Percentiles rank a stretch among this genome's conserved stretches.
Evolutionary conservation across 2,888 invertebrate species (phyloP).

Genomic region (Papilio demoleus): DNA sequence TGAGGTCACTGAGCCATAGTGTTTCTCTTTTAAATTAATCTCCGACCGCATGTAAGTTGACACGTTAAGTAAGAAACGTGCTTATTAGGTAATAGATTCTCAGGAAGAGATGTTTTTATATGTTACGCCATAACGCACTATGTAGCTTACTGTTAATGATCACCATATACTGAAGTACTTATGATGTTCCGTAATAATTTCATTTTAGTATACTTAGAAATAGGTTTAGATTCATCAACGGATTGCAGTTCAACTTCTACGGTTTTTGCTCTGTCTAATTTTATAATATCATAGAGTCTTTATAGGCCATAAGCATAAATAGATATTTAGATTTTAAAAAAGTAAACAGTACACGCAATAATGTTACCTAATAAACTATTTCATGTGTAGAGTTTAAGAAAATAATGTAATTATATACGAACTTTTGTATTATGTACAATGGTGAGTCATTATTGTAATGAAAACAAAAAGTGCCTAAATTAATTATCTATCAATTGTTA

Average conservation of each 20-base stretch:
- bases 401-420: not conserved
- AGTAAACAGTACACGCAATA: too few relatives aligned
- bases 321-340: too few relatives aligned
- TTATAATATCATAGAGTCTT: too few relatives aligned
- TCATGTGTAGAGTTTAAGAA: too few relatives aligned
- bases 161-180: slow-evolving; percentile 8
- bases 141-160: slow-evolving; percentile 13
- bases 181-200: slow-evolving; percentile 1
- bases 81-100: slow-evolving; percentile 33
- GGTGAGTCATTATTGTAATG: slow-evolving; percentile 53
- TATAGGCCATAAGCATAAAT: too few relatives aligned
- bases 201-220: not conserved
- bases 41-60: slow-evolving; percentile 10
- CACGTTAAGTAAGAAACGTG: slow-evolving; percentile 17
- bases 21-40: slow-evolving; percentile 2
- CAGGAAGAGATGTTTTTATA: slow-evolving; percentile 35
- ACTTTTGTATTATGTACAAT: slow-evolving; percentile 37
- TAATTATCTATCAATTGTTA: slow-evolving; percentile 67
- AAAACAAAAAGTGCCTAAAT: slow-evolving; percentile 64
- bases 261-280: not conserved
- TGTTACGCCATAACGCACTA: slow-evolving; percentile 15
- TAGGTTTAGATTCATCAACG: not conserved
- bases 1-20: not conserved
- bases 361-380: too few relatives aligned
- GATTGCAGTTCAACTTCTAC: not conserved